Conservation (phyloP, 1,140 invertebrate genomes). For the Acromyrmex heyeri region DNA sequence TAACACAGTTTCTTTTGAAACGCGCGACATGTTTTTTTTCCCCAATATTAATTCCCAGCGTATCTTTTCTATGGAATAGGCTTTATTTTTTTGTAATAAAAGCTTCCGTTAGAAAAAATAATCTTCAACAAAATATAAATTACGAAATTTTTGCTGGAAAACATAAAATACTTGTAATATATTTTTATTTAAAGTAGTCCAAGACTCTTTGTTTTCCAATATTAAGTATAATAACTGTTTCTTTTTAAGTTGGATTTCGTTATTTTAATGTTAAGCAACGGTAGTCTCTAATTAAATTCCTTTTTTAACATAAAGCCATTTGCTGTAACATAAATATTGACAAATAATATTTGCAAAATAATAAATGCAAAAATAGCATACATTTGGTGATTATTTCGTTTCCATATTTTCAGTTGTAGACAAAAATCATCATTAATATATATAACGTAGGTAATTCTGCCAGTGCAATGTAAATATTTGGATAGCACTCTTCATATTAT, state of each 20-base stretch:
- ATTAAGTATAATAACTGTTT: no score
- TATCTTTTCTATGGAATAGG: constrained; percentile 6
- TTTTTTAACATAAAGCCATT: constrained; percentile 27
- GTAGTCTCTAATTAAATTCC: constrained; percentile 32
- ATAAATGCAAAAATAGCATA: constrained; percentile 37
- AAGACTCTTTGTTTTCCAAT: constrained; percentile 2
- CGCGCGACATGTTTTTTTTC: neutral
- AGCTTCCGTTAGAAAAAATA: constrained; percentile 17
- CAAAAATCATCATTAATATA: neutral
- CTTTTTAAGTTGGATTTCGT: constrained; percentile 25
- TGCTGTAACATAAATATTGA: constrained; percentile 21
- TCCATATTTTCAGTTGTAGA: constrained; percentile 12
- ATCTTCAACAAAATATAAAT: constrained; percentile 19
- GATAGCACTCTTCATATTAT: neutral
- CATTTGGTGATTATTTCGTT: neutral
- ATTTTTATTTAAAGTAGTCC: constrained; percentile 3
- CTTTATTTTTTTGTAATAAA: constrained; percentile 28
- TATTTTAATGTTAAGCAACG: neutral
- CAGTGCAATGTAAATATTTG: constrained; percentile 31
- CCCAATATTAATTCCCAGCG: neutral
- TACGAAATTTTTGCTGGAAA: constrained; percentile 28
- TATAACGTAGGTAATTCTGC: neutral
- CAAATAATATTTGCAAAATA: constrained; percentile 16
- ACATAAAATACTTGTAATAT: neutral
- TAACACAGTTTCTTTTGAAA: neutral